phyloP scores from a whole-genome alignment of 92 coral and sea anemone species.

The Micromussa lordhowensis region DNA sequence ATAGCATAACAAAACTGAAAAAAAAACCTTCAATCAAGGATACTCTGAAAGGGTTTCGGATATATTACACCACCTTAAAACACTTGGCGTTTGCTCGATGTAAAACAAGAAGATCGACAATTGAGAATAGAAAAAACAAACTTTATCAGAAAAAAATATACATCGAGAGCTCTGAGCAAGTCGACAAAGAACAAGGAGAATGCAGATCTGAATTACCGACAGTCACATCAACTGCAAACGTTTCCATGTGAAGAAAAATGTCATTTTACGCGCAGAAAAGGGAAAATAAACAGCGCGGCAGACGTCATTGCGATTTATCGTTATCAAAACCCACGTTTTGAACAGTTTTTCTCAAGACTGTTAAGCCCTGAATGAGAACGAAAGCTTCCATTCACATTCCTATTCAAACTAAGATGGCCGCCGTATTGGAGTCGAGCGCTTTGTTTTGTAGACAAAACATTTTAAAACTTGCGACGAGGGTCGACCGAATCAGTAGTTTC shows the following conservation, averaged over 20 bases:
- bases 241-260: not conserved
- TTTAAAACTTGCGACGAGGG: not conserved
- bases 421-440: not conserved
- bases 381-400: not conserved
- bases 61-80: not conserved
- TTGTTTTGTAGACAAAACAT: not conserved
- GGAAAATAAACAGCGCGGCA: not conserved
- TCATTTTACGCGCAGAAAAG: not conserved
- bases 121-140: not conserved
- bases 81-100: not conserved
- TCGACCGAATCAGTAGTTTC: not conserved
- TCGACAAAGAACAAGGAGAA: not conserved
- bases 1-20: not conserved
- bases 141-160: not conserved
- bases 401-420: not conserved
- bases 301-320: not conserved
- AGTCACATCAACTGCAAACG: not conserved
- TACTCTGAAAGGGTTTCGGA: not conserved
- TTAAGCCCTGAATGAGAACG: not conserved
- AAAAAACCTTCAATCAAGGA: not conserved
- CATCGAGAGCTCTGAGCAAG: not conserved
- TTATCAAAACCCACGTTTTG: not conserved
- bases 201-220: not conserved
- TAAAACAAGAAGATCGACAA: not conserved
- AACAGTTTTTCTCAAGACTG: not conserved